Evolutionary conservation across 2,888 invertebrate genomes (phyloP).

Genomic region (Electrophaes corylata): DNA sequence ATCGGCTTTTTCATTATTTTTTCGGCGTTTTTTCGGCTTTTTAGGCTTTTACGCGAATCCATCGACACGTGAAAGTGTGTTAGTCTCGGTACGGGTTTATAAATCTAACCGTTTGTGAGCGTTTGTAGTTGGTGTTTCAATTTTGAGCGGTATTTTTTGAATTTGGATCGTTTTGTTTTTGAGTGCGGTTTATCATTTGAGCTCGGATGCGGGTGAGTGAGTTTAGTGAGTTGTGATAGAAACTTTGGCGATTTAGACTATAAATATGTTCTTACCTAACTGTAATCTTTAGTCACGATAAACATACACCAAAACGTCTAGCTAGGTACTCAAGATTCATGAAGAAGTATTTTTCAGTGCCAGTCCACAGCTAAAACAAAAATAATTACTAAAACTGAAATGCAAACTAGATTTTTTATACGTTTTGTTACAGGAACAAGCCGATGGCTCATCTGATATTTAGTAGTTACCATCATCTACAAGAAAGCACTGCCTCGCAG

Average conservation of each 20-base stretch:
- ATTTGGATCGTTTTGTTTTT: slow-evolving; percentile 43
- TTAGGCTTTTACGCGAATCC: slow-evolving; percentile 81
- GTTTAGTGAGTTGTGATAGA: slow-evolving; percentile 8
- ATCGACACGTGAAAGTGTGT: slow-evolving; percentile 84
- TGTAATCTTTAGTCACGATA: too few species aligned
- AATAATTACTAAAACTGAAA: too few species aligned
- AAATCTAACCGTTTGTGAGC: slow-evolving; percentile 66
- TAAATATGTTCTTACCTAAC: background rate
- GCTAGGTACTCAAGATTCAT: too few species aligned
- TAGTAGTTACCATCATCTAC: too few species aligned
- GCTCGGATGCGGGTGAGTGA: slow-evolving; percentile 1
- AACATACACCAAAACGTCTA: too few species aligned
- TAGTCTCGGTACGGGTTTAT: slow-evolving; percentile 76
- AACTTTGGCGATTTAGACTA: background rate
- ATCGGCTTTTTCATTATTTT: slow-evolving; percentile 60
- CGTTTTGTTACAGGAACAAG: too few species aligned
- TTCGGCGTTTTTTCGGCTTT: slow-evolving; percentile 65
- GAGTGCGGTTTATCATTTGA: slow-evolving; percentile 27
- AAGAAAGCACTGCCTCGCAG: too few species aligned
- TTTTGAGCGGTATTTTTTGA: slow-evolving; percentile 52
- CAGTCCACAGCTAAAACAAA: too few species aligned
- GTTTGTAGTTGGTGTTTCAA: slow-evolving; percentile 49
- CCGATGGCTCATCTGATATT: too few species aligned
- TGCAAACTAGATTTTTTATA: too few species aligned
- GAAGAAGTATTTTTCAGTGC: too few species aligned